Evolutionary conservation across 2,888 invertebrate genomes (phyloP).

Genomic region (Hoplodrina ambigua): DNA sequence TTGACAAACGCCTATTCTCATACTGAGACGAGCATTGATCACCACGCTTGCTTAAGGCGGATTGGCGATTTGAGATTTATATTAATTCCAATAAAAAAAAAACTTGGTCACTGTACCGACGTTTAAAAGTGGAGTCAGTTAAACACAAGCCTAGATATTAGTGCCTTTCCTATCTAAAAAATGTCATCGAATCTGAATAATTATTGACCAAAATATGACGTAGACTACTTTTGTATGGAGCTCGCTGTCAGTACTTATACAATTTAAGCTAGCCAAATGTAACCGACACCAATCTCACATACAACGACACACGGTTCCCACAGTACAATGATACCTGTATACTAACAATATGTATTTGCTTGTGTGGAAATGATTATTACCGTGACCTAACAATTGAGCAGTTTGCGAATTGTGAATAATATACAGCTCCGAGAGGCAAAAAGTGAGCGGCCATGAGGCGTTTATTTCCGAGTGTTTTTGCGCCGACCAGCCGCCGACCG

Average conservation of each 20-base stretch:
- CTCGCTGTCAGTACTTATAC: too few relatives aligned
- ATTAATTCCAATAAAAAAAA: too few relatives aligned
- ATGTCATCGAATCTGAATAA: too few relatives aligned
- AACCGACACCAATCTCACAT: slow-evolving; percentile 40
- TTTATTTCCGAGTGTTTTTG: slow-evolving; percentile 75
- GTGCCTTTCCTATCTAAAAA: neutral
- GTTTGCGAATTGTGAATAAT: slow-evolving; percentile 65
- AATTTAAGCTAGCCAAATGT: slow-evolving; percentile 11
- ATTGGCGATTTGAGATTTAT: too few relatives aligned
- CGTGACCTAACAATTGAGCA: slow-evolving; percentile 68
- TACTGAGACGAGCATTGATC: too few relatives aligned
- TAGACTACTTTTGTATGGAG: neutral
- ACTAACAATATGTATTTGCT: slow-evolving; percentile 57
- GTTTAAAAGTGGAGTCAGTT: too few relatives aligned
- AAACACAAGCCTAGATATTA: too few relatives aligned
- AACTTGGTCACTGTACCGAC: too few relatives aligned
- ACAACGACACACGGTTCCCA: slow-evolving; percentile 44
- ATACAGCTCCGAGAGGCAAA: slow-evolving; percentile 64
- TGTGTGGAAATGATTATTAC: slow-evolving; percentile 65
- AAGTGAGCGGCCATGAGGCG: slow-evolving; percentile 73
- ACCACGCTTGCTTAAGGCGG: too few relatives aligned
- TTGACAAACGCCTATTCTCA: too few relatives aligned
- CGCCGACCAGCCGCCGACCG: slow-evolving; percentile 48
- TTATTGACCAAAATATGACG: neutral
- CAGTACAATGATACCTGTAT: slow-evolving; percentile 51